Evolutionary conservation across 2,797 vertebrate species (phyloP), one percentile per base, ranked within the genome.

Genomic region (Bradypodion pumilum): DNA sequence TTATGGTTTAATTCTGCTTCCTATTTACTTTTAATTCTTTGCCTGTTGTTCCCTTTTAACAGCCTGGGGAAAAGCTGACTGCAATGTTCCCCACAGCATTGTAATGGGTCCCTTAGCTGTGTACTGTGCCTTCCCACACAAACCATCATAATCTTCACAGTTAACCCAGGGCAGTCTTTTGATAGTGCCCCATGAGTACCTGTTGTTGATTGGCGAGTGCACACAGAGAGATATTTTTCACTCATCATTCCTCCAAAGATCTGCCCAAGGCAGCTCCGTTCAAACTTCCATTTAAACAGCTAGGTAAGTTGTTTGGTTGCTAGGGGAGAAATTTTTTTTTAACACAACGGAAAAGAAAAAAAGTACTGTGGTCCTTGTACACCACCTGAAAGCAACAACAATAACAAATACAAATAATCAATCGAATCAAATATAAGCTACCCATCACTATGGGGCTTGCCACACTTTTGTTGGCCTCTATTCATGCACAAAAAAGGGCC

Each of bases 21-120:
- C 63, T 21, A 27, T 75, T 83, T 68, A 72, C 9, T 78, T 78
- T 85, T 78, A 79, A 84, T 74, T 85, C 44, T 74, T 29, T 63
- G 49, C 23, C 19, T 62, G 37, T 78, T 70, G 6, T 83, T 29
- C 40, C 44, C 21, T 56, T 60, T 63, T 13, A 8, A 52, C 49
- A 46, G 19, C 37, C 42, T 29, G 27, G 65, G 32, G 42, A 49
- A 70, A 76, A 40, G 25, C 69, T 69, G 65, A 72, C 16, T 66
- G 65, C 27, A 0, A 0, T 0, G 1, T 2, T 82, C 87, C 69
- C 27, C 7, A 83, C 27, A 10, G n/a, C 4, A 46, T n/a, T 23
- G 46, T 80, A 80, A 85, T 46, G 65, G 70, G 46, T 62, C 56
- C 49, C 65, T 60, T 42, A 77, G 44, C 29, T 74, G 16, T 56